Evolutionary conservation across 2,113 vertebrate species (phyloP), one percentile per base, ranked within the genome.

Genomic region (Setophaga petechia): DNA sequence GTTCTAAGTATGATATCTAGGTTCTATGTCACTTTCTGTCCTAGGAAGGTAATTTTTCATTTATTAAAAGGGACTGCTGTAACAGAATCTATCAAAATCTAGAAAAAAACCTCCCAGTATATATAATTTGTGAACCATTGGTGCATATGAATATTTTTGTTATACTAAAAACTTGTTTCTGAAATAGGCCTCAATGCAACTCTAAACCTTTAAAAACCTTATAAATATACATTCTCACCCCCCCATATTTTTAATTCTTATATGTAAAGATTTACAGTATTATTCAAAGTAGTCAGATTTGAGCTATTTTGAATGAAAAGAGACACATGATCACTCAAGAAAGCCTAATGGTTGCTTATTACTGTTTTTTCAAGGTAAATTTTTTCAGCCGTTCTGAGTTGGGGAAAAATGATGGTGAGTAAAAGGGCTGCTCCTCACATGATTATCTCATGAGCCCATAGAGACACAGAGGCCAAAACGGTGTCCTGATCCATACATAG

Each of bases 31-130:
- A 31, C 15, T 74, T 87, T 47, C 49, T 73, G 17, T 47, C 61
- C 11, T 14, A 54, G 10, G 28, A 63, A 46, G 7, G 14, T 20
- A 33, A 16, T 41, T 63, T 75, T 76, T 78, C 27, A 46, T 76
- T 81, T 79, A 28, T 84, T 84, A 46, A 55, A 90, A 77, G 7
- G 5, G 6, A 51, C 18, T 54, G 3, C 14, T 62, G 6, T 18
- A 59, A 22, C 12, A 77, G 72, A 28, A 55, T 21, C 28, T 59
- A 55, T 44, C 17, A 41, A 44, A 84, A 76, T 73, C 49, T 68
- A 20, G 49, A 35, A 59, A 67, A 65, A 86, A 49, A 0, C 2
- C 3, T 1, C 1, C 2, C 2, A 49, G 10, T 67, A 20, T 54
- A 41, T 73, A 24, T 31, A 1, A 7, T 47, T 57, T 62, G 8